Base-by-base conservation (phyloP, 2,797 vertebrate genomes). In the Danio kyathit region DNA sequence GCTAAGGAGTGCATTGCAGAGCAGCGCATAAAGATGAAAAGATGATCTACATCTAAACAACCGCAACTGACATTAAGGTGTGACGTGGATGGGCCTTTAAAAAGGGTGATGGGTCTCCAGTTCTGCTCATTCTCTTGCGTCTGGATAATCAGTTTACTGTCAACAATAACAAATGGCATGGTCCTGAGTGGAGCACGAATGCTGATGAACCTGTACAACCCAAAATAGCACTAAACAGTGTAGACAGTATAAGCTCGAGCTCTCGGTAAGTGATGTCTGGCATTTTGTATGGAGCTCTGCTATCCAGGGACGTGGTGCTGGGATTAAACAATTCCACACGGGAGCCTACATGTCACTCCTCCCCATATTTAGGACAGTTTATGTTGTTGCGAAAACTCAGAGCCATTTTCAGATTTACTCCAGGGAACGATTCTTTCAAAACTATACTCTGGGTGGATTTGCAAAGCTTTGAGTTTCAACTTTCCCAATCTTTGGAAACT, bases 11-110 rank as follows among this genome's bases (percentile, higher is more conserved):
- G 89, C 86, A 89, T 89, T 92, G 89, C 84, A 83, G 76, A 54
- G 19, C 79, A 79, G 84, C 89, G 84, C 84, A 88, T 82, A 84
- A 86, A 91, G 90, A 93, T 93, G 88, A 92, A 94, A 94, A 88
- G 84, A 82, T 86, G 83, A 93, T 93, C 89, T 87, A 87, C 83
- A 92, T 84, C 81, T 67, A 79, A 73, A 81, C 85, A 66, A 83
- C 82, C 69, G 51, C 51, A 54, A 17, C 21, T 65, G 73, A 67
- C 41, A 54, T 63, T 76, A 79, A 79, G 61, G 41, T 4, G 46
- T 46, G 66, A 44, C 11, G 17, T 6, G 69, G 48, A 57, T 38
- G 38, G 76, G 66, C 54, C 57, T 71, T 79, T 76, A 29, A 46
- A 52, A 21, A 69, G 46, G 19, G 60, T 2, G 19, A 67, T 40